Percentiles rank a stretch among this genome's conserved stretches.
Evolutionary conservation across 2,888 invertebrate genomes (phyloP).

Genomic region (Cheilosia soror): DNA sequence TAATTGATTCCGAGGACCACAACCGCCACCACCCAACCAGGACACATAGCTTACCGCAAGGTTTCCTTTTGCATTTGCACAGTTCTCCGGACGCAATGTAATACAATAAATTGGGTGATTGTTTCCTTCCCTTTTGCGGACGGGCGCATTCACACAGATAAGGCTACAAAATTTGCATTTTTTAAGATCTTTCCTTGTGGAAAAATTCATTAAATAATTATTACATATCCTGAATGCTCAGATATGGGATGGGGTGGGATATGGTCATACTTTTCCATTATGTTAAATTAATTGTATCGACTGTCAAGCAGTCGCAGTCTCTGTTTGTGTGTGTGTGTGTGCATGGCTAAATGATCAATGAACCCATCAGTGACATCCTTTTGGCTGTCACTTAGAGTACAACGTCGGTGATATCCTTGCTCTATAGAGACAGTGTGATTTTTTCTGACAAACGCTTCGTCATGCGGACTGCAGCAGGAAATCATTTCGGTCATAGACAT

Average conservation of each 20-base stretch:
- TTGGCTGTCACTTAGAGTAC: slow-evolving; percentile 55
- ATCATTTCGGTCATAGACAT: slow-evolving; percentile 64
- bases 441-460: slow-evolving; percentile 52
- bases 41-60: slow-evolving; percentile 56
- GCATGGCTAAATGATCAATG: slow-evolving; percentile 68
- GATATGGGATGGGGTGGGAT: background rate
- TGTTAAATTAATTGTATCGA: slow-evolving; percentile 63
- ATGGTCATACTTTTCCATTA: slow-evolving; percentile 60
- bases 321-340: slow-evolving; percentile 23
- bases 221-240: background rate
- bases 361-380: slow-evolving; percentile 66
- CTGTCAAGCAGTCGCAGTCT: slow-evolving; percentile 48
- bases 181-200: slow-evolving; percentile 40
- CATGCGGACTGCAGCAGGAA: slow-evolving; percentile 18
- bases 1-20: slow-evolving; percentile 68
- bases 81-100: slow-evolving; percentile 48
- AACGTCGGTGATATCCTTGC: slow-evolving; percentile 11
- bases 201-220: slow-evolving; percentile 28
- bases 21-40: slow-evolving; percentile 19
- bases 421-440: slow-evolving; percentile 30
- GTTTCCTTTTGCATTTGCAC: slow-evolving; percentile 29
- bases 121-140: slow-evolving; percentile 61
- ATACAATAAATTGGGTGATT: slow-evolving; percentile 73
- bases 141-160: background rate
- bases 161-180: slow-evolving; percentile 57